phyloP scores from a whole-genome alignment of 2,113 vertebrate genomes.

The Gnathonemus echidnorhynchus region DNA sequence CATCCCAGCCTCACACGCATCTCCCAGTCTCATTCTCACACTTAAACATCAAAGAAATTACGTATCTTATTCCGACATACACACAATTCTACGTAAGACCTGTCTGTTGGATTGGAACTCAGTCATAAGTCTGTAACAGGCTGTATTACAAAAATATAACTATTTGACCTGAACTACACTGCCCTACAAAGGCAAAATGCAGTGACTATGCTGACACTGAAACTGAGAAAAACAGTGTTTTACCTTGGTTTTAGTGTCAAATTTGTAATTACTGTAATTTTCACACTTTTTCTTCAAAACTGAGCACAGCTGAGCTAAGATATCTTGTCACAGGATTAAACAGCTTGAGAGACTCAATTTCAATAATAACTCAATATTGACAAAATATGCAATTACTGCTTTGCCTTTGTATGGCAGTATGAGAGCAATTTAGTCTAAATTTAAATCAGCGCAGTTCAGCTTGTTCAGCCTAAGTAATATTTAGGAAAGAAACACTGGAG shows the following conservation, averaged over 20 bases:
- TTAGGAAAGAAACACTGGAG: not conserved
- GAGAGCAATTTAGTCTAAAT: not conserved
- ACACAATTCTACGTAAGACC: not conserved
- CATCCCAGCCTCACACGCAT: no score
- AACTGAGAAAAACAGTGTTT: not conserved
- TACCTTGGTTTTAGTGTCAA: not conserved
- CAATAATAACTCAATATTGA: not conserved
- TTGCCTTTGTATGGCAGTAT: not conserved
- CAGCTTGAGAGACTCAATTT: not conserved
- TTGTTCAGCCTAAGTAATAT: not conserved
- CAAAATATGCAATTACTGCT: not conserved
- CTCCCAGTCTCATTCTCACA: no score
- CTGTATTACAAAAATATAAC: not conserved
- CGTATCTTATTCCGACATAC: not conserved
- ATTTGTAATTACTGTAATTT: not conserved
- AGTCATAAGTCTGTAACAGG: not conserved
- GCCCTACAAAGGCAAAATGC: not conserved
- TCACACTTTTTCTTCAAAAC: not conserved
- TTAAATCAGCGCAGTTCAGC: not conserved
- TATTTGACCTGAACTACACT: not conserved
- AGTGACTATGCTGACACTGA: not conserved
- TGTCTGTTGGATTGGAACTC: not conserved
- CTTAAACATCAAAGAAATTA: not conserved
- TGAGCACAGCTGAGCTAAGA: no score
- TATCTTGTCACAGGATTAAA: no score